phyloP scores from a whole-genome alignment of 2,888 invertebrate genomes.

The Plebejus melissa region DNA sequence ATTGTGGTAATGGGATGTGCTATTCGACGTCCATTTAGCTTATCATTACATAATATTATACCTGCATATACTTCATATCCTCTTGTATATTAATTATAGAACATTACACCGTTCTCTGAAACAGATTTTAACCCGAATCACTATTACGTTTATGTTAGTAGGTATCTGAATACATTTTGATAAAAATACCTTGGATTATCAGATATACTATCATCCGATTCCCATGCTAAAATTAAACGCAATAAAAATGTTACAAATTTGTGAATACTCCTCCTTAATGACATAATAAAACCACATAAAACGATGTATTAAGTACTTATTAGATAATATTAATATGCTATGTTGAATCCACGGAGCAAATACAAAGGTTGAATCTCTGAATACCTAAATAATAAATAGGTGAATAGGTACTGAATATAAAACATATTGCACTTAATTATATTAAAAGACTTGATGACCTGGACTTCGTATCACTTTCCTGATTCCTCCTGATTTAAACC shows the following conservation, averaged over 20 bases:
- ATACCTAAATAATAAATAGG: no score
- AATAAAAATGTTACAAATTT: background rate
- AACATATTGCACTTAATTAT: no score
- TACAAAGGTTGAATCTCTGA: no score
- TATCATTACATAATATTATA: background rate
- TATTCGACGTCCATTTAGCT: background rate
- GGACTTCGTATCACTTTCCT: no score
- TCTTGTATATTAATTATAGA: background rate
- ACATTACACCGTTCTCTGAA: no score
- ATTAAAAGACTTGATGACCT: no score
- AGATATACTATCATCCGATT: background rate
- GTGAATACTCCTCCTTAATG: background rate
- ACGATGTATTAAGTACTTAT: background rate
- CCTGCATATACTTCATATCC: background rate
- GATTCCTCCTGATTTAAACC: no score
- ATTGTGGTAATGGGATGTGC: background rate
- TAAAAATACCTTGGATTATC: background rate
- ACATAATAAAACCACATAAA: background rate
- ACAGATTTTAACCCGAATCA: background rate
- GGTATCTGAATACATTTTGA: background rate
- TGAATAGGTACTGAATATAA: no score
- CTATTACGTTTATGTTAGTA: background rate
- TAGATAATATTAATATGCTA: background rate
- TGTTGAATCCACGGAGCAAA: background rate
- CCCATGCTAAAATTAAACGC: background rate